Evolutionary conservation across 2,888 invertebrate genomes (phyloP).

Genomic region (Dione vanillae): DNA sequence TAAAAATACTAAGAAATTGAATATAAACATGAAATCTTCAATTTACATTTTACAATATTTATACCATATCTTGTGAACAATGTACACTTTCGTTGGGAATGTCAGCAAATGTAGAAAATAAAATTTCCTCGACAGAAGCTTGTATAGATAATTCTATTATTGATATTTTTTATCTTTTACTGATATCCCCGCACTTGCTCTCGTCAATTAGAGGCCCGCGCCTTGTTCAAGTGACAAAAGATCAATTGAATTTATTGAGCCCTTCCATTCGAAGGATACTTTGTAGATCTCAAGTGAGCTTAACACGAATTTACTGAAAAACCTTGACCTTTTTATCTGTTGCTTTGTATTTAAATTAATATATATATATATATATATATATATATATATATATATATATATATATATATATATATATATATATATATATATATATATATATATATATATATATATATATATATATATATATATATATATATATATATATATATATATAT

Average conservation of each 20-base stretch:
- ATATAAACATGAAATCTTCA: no score
- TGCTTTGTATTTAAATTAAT: neutral
- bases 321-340: neutral
- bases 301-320: constrained; percentile 19
- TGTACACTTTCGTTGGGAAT: neutral
- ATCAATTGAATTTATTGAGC: constrained; percentile 47
- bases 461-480: no score
- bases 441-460: no score
- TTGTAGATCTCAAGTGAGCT: constrained; percentile 19
- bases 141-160: neutral
- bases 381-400: no score
- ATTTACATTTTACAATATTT: no score
- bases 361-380: no score
- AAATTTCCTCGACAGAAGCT: neutral
- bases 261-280: constrained; percentile 26
- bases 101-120: neutral
- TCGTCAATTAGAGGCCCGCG: constrained; percentile 13
- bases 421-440: no score
- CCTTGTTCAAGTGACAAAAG: constrained; percentile 40
- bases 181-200: constrained; percentile 13
- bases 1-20: no score
- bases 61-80: neutral
- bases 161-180: neutral
- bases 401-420: no score
- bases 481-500: no score